Evolutionary conservation across 1,140 invertebrate species (phyloP).

Genomic region (Caenorhabditis latens): DNA sequence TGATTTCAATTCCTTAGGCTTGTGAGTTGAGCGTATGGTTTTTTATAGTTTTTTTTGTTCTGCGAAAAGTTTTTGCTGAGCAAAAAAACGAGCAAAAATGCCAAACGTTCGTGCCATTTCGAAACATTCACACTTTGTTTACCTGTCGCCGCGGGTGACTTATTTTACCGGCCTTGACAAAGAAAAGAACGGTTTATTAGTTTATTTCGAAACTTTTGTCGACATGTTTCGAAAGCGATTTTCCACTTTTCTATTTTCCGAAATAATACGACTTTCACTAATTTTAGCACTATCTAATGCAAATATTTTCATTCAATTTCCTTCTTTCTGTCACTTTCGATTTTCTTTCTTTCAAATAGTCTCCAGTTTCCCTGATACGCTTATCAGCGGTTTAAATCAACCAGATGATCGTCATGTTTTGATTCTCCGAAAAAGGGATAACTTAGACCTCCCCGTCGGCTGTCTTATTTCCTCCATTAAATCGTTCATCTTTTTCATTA

Average conservation of each 20-base stretch:
- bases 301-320: slow-evolving; percentile 34
- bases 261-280: not conserved
- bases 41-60: not conserved
- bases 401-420: not conserved
- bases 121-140: slow-evolving; percentile 50
- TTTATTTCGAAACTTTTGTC: slow-evolving; percentile 20
- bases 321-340: slow-evolving; percentile 41
- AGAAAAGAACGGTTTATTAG: slow-evolving; percentile 30
- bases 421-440: not conserved
- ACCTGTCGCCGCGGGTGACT: slow-evolving; percentile 13
- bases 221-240: not conserved
- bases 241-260: not conserved
- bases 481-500: slow-evolving; percentile 17
- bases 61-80: not conserved
- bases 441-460: not conserved
- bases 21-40: not conserved
- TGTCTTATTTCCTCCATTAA: not conserved
- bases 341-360: not conserved
- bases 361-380: not conserved
- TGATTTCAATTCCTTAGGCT: no score
- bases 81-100: not conserved
- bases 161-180: slow-evolving; percentile 28
- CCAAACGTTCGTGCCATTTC: slow-evolving; percentile 43
- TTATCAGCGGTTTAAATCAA: slow-evolving; percentile 9
- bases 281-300: slow-evolving; percentile 31